These are phyloP conservation scores for Erebia aethiops DNA, from an alignment of 2,888 invertebrate genomes.

Conservation along the genomic window DNA sequence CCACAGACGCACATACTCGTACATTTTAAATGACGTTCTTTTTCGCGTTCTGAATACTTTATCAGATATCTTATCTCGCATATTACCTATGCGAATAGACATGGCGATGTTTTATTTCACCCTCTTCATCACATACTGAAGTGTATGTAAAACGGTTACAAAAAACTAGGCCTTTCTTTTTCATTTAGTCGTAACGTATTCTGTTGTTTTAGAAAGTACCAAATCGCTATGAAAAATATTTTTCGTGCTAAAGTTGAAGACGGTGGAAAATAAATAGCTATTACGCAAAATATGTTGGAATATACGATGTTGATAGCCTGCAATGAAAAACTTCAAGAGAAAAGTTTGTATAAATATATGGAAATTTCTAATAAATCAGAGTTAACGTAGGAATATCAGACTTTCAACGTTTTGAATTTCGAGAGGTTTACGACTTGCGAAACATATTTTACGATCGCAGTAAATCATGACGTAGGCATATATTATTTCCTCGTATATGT, in stretches of 20 bases:
- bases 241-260: not conserved
- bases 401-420: constrained; percentile 29
- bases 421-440: constrained; percentile 31
- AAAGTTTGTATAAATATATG: constrained; percentile 5
- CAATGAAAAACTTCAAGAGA: not conserved
- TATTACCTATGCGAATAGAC: constrained; percentile 12
- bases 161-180: constrained; percentile 1
- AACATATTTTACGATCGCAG: constrained; percentile 30
- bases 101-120: constrained; percentile 19
- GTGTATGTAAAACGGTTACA: constrained; percentile 1
- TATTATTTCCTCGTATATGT: not conserved
- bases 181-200: not conserved
- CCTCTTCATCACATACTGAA: constrained; percentile 17
- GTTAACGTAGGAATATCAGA: constrained; percentile 13
- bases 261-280: not conserved
- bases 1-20: not conserved
- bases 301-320: not conserved
- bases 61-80: constrained; percentile 11
- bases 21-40: constrained; percentile 23
- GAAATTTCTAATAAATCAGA: constrained; percentile 17
- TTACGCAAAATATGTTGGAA: not conserved
- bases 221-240: not conserved
- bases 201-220: not conserved
- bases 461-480: constrained; percentile 16
- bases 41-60: constrained; percentile 17